phyloP scores from a whole-genome alignment of 2,888 invertebrate species.

The Fissipunctia ypsillon region DNA sequence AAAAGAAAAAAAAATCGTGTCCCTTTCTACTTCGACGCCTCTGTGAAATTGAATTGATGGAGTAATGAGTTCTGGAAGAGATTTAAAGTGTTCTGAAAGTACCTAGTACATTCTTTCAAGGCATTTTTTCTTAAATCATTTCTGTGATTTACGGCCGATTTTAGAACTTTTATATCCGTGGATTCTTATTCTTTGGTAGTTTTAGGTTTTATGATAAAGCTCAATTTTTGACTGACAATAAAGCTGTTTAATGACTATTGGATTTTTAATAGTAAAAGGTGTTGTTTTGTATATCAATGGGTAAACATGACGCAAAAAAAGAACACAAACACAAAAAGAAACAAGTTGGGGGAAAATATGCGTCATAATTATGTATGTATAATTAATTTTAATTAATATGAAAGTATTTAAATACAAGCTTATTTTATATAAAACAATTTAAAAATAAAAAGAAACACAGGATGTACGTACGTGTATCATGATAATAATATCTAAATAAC shows the following conservation, averaged over 20 bases:
- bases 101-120: slow-evolving; percentile 11
- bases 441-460: background rate
- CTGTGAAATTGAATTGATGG: slow-evolving; percentile 40
- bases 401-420: background rate
- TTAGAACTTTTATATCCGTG: slow-evolving; percentile 20
- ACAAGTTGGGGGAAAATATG: too few species aligned
- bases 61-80: slow-evolving; percentile 41
- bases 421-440: too few species aligned
- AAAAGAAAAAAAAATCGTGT: background rate
- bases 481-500: background rate
- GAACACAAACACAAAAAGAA: too few species aligned
- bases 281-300: too few species aligned
- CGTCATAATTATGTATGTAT: too few species aligned
- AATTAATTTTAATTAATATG: background rate
- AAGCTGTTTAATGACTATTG: background rate
- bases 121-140: slow-evolving; percentile 30
- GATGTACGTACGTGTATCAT: background rate
- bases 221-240: slow-evolving; percentile 2
- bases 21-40: slow-evolving; percentile 26
- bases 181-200: slow-evolving; percentile 24
- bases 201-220: slow-evolving; percentile 5
- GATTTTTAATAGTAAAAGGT: background rate
- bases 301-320: too few species aligned
- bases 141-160: slow-evolving; percentile 25
- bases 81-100: slow-evolving; percentile 43